Base-by-base conservation (phyloP, 53 echinoderm and acorn worm genomes). In the Pentamera pediparva region DNA sequence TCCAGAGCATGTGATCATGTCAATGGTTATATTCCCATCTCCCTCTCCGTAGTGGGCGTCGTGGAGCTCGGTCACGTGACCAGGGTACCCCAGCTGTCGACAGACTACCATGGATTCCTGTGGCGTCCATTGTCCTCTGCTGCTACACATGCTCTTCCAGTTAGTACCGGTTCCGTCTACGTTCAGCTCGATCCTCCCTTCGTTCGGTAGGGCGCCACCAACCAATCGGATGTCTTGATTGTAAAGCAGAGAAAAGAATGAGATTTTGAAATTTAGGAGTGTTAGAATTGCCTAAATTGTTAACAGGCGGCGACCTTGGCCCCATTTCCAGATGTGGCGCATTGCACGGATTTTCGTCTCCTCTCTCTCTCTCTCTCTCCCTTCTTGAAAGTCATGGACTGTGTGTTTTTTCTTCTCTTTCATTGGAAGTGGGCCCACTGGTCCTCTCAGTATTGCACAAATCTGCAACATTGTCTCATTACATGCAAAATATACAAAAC, bases 211-310 rank as follows among this genome's bases (percentile, higher is more conserved):
- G 4, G 30, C 24, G 0, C 87, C 82, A n/a, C 86, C 83, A 22
- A 78, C 78, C 27, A 91, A 84, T 36, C 84, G 75, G 24, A 91
- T 81, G 69, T 86, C 91, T 91, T 19, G n/a, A n/a, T n/a, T n/a
- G n/a, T 17, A 62, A 20, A 45, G 40, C 21, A 37, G n/a, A n/a
- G n/a, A 41, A 41, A 41, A 41, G 8, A 8, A 8, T 41, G 43
- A 41, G 43, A 41, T 41, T 15, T 41, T 41, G n/a, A n/a, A n/a
- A n/a, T n/a, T n/a, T n/a, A n/a, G n/a, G n/a, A n/a, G n/a, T n/a
- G n/a, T n/a, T n/a, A n/a, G n/a, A n/a, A n/a, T n/a, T n/a, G n/a
- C n/a, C n/a, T n/a, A n/a, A n/a, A n/a, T n/a, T n/a, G n/a, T n/a
- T n/a, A n/a, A n/a, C n/a, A n/a, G n/a, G n/a, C n/a, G n/a, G n/a